Base-by-base conservation (phyloP, 1,140 invertebrate species). In the Euwallacea similis region DNA sequence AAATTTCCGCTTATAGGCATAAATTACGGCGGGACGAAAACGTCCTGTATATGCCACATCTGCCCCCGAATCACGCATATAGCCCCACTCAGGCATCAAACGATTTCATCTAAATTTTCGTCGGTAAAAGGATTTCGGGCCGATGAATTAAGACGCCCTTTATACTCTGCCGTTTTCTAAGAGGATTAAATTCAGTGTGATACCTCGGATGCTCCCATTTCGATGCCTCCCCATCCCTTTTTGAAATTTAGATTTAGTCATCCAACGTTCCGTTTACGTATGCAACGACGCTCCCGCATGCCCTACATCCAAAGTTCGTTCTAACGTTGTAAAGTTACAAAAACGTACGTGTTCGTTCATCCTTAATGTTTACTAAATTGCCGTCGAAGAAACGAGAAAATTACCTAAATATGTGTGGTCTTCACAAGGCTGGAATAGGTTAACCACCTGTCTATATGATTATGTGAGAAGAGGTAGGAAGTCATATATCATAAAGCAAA, bases 181-280 rank as follows among this genome's bases (percentile, higher is more conserved):
- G 69, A 71, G 69, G 69, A 71, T 71, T 71, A 71, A 71, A 71
- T 66, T 64, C 69, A 71, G 69, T 65, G 69, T 71, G 69, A 71
- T 71, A 66, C 69, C 69, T 71, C 62, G 69, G 44, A 66, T 66
- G 62, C 63, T 60, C 62, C 67, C 67, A 62, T 69, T 68, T 69
- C 33, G 67, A 69, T 69, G 50, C 63, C 69, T 66, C 63, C 47
- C 47, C 9, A 15, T 33, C 47, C 62, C 53, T 33, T 33, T 33
- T 65, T 65, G 46, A 53, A 65, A 65, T 65, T 53, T 41, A 7
- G 13, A 46, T 41, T 33, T 33, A 33, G 21, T 33, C 21, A 33
- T 33, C 58, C 21, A 11, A 41, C 9, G 42, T 41, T 33, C 4
- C 21, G 21, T 33, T 33, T 33, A 33, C 21, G 21, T 33, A 33